A percentile compares a stretch with the other conserved stretches of the same genome.
Conservation (phyloP, 92 coral and sea anemone genomes). For the Heteractis magnifica region DNA sequence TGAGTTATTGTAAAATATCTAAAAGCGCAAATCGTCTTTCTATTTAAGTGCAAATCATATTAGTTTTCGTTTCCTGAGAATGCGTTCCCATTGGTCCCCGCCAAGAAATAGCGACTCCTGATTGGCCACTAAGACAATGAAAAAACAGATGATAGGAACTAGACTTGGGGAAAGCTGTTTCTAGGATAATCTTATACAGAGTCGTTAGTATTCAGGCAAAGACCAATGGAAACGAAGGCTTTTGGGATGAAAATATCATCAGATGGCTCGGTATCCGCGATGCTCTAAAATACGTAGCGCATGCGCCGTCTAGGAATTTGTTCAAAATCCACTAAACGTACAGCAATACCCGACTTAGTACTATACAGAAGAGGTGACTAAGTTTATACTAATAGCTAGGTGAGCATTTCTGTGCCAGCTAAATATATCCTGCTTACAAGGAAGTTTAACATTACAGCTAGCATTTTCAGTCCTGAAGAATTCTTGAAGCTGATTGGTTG, state of each 20-base stretch:
- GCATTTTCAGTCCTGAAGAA: too few species aligned
- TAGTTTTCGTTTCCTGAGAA: background rate
- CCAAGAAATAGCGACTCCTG: background rate
- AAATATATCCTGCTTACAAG: too few species aligned
- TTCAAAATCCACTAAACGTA: background rate
- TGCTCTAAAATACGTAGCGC: background rate
- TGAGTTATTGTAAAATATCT: background rate
- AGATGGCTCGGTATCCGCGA: background rate
- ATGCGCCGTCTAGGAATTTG: background rate
- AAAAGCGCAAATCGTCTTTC: background rate
- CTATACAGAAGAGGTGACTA: too few species aligned
- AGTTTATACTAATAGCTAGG: too few species aligned
- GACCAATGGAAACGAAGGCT: background rate
- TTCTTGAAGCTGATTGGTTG: too few species aligned
- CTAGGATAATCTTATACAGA: background rate
- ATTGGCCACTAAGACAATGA: background rate
- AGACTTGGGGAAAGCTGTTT: background rate
- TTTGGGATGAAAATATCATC: background rate
- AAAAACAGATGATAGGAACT: background rate
- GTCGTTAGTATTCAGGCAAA: background rate
- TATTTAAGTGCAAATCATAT: background rate
- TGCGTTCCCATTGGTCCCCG: conserved; percentile 1
- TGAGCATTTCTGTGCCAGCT: too few species aligned
- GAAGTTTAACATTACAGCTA: too few species aligned
- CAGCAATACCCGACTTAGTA: background rate